A percentile compares a stretch with the other conserved stretches of the same genome.
These are phyloP conservation scores for Drosophila obscura DNA, from an alignment of 1,140 invertebrate species.

Conservation along the genomic window DNA sequence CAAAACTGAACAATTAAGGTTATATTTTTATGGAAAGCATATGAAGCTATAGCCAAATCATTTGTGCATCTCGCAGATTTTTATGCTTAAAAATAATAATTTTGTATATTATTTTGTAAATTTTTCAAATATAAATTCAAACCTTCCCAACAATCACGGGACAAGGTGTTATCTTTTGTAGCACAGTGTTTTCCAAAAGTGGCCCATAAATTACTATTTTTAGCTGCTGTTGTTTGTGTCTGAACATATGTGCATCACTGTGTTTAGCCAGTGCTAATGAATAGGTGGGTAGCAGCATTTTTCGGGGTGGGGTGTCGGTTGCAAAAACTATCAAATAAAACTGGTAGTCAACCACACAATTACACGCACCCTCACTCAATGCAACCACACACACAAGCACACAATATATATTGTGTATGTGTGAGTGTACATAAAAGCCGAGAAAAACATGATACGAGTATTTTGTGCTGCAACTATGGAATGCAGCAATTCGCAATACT, in stretches of 20 bases:
- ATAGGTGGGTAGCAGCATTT: constrained; percentile 32
- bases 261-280: constrained; percentile 54
- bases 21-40: too few relatives aligned
- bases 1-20: too few relatives aligned
- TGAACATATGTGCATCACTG: constrained; percentile 28
- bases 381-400: constrained; percentile 9
- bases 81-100: too few relatives aligned
- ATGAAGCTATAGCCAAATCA: too few relatives aligned
- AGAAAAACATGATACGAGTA: constrained; percentile 9
- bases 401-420: neutral
- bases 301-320: constrained; percentile 3
- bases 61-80: too few relatives aligned
- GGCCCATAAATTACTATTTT: neutral
- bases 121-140: too few relatives aligned
- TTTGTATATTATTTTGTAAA: too few relatives aligned
- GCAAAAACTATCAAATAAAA: constrained; percentile 63
- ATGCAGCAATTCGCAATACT: constrained; percentile 10
- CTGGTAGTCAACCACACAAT: constrained; percentile 43
- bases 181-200: too few relatives aligned
- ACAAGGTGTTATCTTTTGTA: too few relatives aligned
- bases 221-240: constrained; percentile 6
- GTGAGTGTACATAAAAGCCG: constrained; percentile 8
- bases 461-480: constrained; percentile 46
- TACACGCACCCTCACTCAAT: constrained; percentile 30
- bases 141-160: too few relatives aligned